phyloP scores from a whole-genome alignment of 1,140 invertebrate genomes.

The Drosophila ercepeae region DNA sequence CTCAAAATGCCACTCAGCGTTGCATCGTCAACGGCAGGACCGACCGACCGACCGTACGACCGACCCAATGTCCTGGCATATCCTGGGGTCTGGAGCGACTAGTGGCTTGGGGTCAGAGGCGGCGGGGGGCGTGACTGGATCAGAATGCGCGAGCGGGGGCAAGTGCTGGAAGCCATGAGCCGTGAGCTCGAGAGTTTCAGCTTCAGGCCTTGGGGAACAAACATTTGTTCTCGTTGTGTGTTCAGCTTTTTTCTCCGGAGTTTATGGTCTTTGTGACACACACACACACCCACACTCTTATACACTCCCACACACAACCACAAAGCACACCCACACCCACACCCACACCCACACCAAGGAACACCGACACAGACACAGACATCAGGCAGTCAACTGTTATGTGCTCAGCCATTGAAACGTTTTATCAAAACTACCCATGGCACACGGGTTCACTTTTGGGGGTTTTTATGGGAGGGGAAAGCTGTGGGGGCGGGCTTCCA shows the following conservation, averaged over 20 bases:
- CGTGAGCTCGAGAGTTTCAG: slow-evolving; percentile 32
- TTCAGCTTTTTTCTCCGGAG: slow-evolving; percentile 53
- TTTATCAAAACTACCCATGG: slow-evolving; percentile 80
- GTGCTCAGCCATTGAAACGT: slow-evolving; percentile 79
- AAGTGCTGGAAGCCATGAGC: slow-evolving; percentile 36
- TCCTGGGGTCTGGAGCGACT: slow-evolving; percentile 9
- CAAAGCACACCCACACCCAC: not conserved
- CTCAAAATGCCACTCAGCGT: slow-evolving; percentile 77
- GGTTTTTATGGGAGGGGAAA: not conserved
- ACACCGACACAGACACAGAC: not conserved
- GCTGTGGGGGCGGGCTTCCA: not conserved
- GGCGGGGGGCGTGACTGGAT: not conserved
- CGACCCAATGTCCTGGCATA: not conserved
- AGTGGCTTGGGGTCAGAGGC: slow-evolving; percentile 24
- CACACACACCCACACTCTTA: too few relatives aligned
- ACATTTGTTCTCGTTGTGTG: slow-evolving; percentile 69
- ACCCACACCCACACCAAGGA: too few relatives aligned
- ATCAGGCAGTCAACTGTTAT: slow-evolving; percentile 78
- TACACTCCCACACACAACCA: slow-evolving; percentile 18
- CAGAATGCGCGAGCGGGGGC: not conserved
- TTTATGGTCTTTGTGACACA: slow-evolving; percentile 78
- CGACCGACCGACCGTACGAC: too few relatives aligned
- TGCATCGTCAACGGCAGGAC: slow-evolving; percentile 66
- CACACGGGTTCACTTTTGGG: slow-evolving; percentile 9
- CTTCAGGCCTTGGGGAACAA: slow-evolving; percentile 14